Percentiles rank a stretch among this genome's conserved stretches.
phyloP scores from a whole-genome alignment of 2,888 invertebrate species.

The Lamellibrachia satsuma region DNA sequence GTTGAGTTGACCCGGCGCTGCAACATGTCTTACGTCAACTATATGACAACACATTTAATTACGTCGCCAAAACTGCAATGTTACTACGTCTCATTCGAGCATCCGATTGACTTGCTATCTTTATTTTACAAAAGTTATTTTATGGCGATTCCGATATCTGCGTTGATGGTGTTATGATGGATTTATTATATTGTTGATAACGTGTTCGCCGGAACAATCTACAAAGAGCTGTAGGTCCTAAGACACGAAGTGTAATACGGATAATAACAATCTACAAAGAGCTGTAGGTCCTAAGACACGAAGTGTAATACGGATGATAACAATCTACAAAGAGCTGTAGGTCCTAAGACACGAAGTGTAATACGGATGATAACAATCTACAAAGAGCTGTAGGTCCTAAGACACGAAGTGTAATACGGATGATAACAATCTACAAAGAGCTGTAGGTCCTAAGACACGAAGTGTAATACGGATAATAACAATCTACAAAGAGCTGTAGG shows the following conservation, averaged over 20 bases:
- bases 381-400: neutral
- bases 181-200: neutral
- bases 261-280: neutral
- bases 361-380: neutral
- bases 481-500: neutral
- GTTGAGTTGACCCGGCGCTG: neutral
- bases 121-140: neutral
- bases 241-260: neutral
- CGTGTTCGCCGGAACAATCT: neutral
- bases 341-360: neutral
- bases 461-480: neutral
- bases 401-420: neutral
- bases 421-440: neutral
- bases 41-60: no score
- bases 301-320: neutral
- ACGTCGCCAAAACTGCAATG: no score
- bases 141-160: neutral
- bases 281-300: neutral
- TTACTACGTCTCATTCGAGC: no score
- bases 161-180: neutral
- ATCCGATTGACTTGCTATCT: no score
- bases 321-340: neutral
- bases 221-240: neutral
- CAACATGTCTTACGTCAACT: neutral
- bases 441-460: neutral